phyloP scores from a whole-genome alignment of 2,113 vertebrate genomes.

The Ancistrus triradiatus region DNA sequence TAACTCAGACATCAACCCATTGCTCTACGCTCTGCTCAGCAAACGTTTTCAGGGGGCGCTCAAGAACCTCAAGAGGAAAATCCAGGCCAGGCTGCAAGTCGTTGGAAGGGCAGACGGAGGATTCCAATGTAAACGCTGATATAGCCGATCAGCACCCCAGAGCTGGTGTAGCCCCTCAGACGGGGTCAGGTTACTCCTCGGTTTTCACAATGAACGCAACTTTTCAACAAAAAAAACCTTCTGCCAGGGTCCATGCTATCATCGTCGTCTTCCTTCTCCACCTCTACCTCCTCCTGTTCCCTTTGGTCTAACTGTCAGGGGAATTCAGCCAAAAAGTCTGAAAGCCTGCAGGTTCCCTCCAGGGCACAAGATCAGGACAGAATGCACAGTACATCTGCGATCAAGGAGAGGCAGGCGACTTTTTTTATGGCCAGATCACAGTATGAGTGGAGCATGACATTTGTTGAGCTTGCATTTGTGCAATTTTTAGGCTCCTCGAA shows the following conservation, averaged over 20 bases:
- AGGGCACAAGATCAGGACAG: constrained; percentile 56
- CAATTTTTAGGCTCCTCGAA: no score
- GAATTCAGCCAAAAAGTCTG: constrained; percentile 6
- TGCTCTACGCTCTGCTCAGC: constrained; percentile 76
- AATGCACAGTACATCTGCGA: constrained; percentile 56
- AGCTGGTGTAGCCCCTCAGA: neutral
- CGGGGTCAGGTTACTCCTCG: constrained; percentile 44
- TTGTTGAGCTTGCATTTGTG: constrained; percentile 24
- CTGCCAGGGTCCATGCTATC: constrained; percentile 34
- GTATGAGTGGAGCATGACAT: constrained; percentile 69
- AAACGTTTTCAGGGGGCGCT: constrained; percentile 72
- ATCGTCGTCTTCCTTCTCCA: constrained; percentile 15
- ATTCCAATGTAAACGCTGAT: neutral
- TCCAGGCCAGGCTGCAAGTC: constrained; percentile 48
- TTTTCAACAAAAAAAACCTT: constrained; percentile 41
- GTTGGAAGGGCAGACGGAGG: constrained; percentile 29
- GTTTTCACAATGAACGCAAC: constrained; percentile 56
- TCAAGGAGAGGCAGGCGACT: constrained; percentile 63
- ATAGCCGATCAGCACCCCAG: neutral
- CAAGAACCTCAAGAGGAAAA: constrained; percentile 56
- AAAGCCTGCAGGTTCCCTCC: constrained; percentile 61
- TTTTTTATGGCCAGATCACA: constrained; percentile 70
- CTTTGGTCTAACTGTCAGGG: constrained; percentile 40
- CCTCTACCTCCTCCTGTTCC: constrained; percentile 22
- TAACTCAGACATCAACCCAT: constrained; percentile 76